phyloP scores from a whole-genome alignment of 1,140 invertebrate genomes.

The Kradibia gibbosae region DNA sequence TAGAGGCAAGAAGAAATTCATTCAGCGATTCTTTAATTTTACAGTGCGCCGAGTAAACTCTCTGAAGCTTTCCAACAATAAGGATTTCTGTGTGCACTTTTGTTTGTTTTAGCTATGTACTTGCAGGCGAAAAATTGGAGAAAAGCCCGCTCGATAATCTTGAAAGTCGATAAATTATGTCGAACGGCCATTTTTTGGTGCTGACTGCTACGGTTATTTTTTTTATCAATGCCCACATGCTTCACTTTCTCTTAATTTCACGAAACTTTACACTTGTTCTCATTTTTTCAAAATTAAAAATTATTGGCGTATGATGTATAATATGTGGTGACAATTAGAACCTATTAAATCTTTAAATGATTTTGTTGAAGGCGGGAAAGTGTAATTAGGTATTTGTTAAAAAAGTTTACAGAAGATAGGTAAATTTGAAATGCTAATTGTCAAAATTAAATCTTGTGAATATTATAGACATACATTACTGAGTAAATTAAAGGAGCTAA shows the following conservation, averaged over 20 bases:
- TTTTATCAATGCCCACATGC: neutral
- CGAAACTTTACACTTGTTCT: neutral
- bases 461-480: no score
- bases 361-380: no score
- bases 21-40: neutral
- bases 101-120: neutral
- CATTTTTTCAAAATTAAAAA: no score
- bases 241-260: neutral
- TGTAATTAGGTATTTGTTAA: no score
- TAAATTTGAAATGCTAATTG: no score
- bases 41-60: no score
- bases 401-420: no score
- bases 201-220: neutral
- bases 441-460: no score
- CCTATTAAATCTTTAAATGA: no score
- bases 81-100: conserved; percentile 25
- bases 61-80: conserved; percentile 28
- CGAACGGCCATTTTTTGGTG: neutral
- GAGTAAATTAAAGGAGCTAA: no score
- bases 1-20: conserved; percentile 9
- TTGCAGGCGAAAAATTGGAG: neutral
- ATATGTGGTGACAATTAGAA: no score
- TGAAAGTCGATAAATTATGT: conserved; percentile 20
- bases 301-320: no score
- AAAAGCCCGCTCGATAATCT: neutral